Evolutionary conservation across 2,113 vertebrate genomes (phyloP), one percentile per base, ranked within the genome.

Genomic region (Chlorocebus sabaeus): DNA sequence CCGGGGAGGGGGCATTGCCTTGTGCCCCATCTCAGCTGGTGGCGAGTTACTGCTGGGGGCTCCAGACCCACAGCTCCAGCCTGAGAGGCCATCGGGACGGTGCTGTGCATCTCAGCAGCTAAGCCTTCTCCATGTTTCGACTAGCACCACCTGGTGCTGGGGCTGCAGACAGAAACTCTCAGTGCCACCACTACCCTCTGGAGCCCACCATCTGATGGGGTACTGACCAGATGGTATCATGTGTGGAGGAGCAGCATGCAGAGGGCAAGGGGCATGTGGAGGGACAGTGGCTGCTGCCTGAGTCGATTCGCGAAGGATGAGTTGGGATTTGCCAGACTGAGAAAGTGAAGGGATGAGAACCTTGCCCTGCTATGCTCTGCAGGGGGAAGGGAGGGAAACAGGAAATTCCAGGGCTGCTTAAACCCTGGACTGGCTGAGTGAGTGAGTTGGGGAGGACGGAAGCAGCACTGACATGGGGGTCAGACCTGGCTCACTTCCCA

Each of bases 321-420:
- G 72, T 64, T 38, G 50, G 43, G 73, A 59, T 35, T 81, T 86
- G 73, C 79, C 72, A 73, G 82, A 89, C 64, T 40, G 40, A 78
- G 87, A 89, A 9, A 79, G n/a, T 67, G 30, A 52, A 73, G 82
- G 48, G 57, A 70, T 32, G 67, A 64, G 68, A 93, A 27, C 38
- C 70, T 90, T 70, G 83, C 52, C 93, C 40, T 40, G 35, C 79
- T 20, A 5, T 23, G 52, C 68, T 72, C 38, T 25, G 4, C 11
- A 35, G 86, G 72, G 68, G 35, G 8, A 17, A 89, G 68, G 52
- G 80, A 27, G 75, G 90, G 57, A 79, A 52, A 82, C 76, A 87
- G 35, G 79, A 86, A 80, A 80, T 92, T 61, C 86, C 79, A 86
- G 67, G 45, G 61, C 95, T 79, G 70, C 84, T 79, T 70, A 72